Evolutionary conservation across 23 tunicate genomes (phyloP).

Genomic region (Ciona savignyi): DNA sequence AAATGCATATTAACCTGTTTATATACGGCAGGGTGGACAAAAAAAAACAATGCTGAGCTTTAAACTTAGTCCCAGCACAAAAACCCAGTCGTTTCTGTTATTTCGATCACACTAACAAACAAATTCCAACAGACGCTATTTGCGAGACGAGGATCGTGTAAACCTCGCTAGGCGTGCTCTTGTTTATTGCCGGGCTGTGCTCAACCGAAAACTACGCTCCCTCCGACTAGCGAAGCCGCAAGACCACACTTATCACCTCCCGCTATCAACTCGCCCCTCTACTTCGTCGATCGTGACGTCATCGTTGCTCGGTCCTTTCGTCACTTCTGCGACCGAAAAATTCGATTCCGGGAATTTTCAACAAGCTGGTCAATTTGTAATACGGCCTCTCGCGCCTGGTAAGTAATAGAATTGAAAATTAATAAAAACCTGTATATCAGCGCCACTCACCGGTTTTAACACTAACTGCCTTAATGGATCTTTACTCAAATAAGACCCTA

Average conservation of each 20-base stretch:
- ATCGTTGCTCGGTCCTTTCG: background rate
- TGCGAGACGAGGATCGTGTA: conserved; percentile 70
- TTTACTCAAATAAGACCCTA: too few species aligned
- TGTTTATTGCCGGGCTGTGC: conserved; percentile 33
- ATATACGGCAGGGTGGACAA: too few species aligned
- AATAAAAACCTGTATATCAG: too few species aligned
- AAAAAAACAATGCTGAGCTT: too few species aligned
- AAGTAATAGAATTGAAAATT: too few species aligned
- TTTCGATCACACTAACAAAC: background rate
- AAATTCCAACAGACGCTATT: conserved; percentile 39
- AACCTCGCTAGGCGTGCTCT: conserved; percentile 36
- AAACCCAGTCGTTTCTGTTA: background rate
- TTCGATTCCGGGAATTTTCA: background rate
- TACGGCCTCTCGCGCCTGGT: background rate
- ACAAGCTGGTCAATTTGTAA: background rate
- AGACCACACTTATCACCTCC: background rate
- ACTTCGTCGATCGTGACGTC: background rate
- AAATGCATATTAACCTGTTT: too few species aligned
- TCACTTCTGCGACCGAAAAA: background rate
- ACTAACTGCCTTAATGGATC: too few species aligned
- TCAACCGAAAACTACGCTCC: conserved; percentile 15
- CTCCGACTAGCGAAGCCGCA: background rate
- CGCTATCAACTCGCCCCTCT: too few species aligned
- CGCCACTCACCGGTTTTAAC: too few species aligned
- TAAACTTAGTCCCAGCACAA: too few species aligned